Evolutionary conservation across 2,113 vertebrate species (phyloP).

Genomic region (Emydura subglobosa): DNA sequence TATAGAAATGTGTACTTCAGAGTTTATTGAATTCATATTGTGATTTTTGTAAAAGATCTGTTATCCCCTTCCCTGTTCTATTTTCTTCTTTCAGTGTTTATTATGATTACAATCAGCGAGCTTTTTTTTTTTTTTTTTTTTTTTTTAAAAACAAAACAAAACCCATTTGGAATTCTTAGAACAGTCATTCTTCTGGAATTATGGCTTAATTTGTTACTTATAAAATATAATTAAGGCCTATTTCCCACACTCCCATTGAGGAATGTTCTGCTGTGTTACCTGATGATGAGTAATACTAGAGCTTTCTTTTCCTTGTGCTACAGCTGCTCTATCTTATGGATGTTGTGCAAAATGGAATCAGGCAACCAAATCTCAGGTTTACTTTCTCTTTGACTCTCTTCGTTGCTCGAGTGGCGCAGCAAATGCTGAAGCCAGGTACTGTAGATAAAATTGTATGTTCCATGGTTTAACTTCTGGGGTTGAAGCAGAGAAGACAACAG

Average conservation of each 20-base stretch:
- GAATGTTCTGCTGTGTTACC: background rate
- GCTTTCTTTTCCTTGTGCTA: slow-evolving; percentile 18
- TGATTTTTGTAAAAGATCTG: background rate
- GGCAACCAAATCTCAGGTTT: slow-evolving; percentile 84
- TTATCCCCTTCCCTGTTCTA: background rate
- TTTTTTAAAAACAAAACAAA: background rate
- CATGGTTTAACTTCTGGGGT: background rate
- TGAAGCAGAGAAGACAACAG: background rate
- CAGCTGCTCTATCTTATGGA: slow-evolving; percentile 94
- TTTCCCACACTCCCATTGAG: background rate
- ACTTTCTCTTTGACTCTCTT: slow-evolving; percentile 87
- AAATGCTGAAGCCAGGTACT: slow-evolving; percentile 92
- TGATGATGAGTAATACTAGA: background rate
- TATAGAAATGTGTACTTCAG: background rate
- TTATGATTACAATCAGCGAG: background rate
- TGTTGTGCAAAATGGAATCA: slow-evolving; percentile 88
- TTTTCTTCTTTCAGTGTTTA: background rate
- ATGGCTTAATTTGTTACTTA: background rate
- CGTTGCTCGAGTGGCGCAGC: slow-evolving; percentile 86
- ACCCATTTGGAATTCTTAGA: background rate
- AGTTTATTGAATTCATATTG: background rate
- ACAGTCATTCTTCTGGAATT: background rate
- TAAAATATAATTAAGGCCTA: background rate
- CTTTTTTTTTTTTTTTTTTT: too few relatives aligned
- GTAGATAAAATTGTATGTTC: accelerated